Base-by-base conservation (phyloP, 2,113 vertebrate species). In the Bostrychus sinensis region DNA sequence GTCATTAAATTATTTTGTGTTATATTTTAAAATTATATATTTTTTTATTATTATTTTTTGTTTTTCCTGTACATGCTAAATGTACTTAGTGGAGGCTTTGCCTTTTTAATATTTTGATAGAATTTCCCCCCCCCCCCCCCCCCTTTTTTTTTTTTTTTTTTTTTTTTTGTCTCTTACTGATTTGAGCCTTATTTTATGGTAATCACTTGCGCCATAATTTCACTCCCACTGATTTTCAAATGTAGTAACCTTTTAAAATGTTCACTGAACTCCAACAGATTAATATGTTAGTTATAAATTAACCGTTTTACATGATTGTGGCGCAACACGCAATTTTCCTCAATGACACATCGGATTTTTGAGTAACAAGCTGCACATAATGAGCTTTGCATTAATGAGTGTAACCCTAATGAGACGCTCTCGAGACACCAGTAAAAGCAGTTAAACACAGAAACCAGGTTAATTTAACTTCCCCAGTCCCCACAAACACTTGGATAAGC, bases 361-460 rank as follows among this genome's bases (percentile, higher is more conserved):
- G 23, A 14, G 28, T 51, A 51, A 51, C 48, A 51, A 28, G 48
- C 48, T 28, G 25, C 48, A 28, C 48, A 51, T 51, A 51, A 51
- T 51, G 48, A 30, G 26, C 25, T 28, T 51, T 51, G 48, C 48
- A 17, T 51, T 51, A 51, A 51, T 51, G 48, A 51, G 48, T 28
- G 5, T 5, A 30, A 30, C 48, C 16, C 48, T 51, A 51, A 51
- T 51, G 48, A 51, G 43, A 46, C 4, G 20, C 43, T 46, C 43
- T 46, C 10, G 20, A 46, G 48, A 51, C 25, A 28, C 25, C 48
- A 30, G 48, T 51, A 28, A 51, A 51, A 30, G 48, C 48, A 51
- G 48, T 28, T 30, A 50, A 50, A 50, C 46, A 26, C 46, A 50
- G 46, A 50, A 46, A 50, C 46, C 46, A 50, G 46, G 46, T 51